A percentile compares a stretch with the other conserved stretches of the same genome.
Conservation (phyloP, 2,113 vertebrate genomes). For the Amblyornis subalaris region DNA sequence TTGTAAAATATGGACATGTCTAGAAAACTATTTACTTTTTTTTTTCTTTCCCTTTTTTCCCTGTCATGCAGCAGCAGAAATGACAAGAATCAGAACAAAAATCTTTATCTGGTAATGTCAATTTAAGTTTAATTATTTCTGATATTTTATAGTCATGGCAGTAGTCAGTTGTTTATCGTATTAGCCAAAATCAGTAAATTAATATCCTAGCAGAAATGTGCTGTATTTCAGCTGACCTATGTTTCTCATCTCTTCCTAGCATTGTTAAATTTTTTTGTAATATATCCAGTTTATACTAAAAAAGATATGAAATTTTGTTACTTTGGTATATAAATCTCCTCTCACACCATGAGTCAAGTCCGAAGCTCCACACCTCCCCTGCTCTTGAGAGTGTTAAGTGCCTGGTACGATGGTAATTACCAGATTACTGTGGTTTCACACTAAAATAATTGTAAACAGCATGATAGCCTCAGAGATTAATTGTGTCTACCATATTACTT, state of each 20-base stretch:
- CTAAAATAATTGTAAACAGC: not conserved
- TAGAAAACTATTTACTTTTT: not conserved
- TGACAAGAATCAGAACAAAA: not conserved
- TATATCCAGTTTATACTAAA: not conserved
- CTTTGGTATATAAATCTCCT: not conserved
- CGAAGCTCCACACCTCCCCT: not conserved
- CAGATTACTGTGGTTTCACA: not conserved
- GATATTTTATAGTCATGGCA: not conserved
- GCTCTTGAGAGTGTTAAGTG: not conserved
- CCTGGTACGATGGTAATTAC: not conserved
- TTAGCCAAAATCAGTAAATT: not conserved
- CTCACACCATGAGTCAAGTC: not conserved
- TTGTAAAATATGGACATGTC: not conserved
- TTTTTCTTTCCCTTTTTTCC: not conserved
- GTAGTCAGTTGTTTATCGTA: not conserved
- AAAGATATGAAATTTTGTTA: not conserved
- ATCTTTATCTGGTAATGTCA: not conserved
- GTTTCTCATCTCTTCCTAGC: not conserved
- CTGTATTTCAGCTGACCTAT: not conserved
- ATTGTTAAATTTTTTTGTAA: not conserved
- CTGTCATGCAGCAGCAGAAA: not conserved
- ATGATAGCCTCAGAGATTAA: not conserved
- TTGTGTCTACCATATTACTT: not conserved
- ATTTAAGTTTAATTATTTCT: not conserved
- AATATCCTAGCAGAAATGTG: not conserved